Base-by-base conservation (phyloP, 1,140 invertebrate genomes). In the Coelopa frigida region DNA sequence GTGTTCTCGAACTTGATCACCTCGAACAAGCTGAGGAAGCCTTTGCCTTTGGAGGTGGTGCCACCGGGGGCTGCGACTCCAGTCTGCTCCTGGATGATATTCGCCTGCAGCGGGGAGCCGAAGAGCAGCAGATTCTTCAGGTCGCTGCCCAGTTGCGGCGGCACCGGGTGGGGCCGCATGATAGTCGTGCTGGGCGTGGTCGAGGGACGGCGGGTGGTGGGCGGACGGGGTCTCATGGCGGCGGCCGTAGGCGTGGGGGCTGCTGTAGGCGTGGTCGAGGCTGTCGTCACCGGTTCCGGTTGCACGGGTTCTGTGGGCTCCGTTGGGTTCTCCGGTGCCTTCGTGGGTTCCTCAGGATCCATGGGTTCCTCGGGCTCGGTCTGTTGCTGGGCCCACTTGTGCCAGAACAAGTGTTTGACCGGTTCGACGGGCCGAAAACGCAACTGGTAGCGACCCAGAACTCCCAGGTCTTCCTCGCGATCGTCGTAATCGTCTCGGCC, bases 1-100 rank as follows among this genome's bases (percentile, higher is more conserved):
- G 73, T 75, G 56, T 86, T 84, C 14, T 78, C 72, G 59, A 87
- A 85, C 45, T 80, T 74, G 18, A 87, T 75, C n/a, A 86, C 73
- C 40, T 83, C 78, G 56, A 88, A 85, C 1, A 88, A 65, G 56
- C 78, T 81, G 29, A 85, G 71, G 56, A 86, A 74, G 14, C 75
- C 71, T 40, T 74, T 73, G 55, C 59, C 56, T 14, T 44, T 52
- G 2, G 24, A 27, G 22, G 38, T 45, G 44, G 55, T 65, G 5
- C 50, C 29, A n/a, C 56, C 56, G 29, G 56, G 49, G 15, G 55
- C 55, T 21, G 59, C 59, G 39, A 42, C 52, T 2, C 33, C 5
- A 17, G 52, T 48, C n/a, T 58, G 48, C 40, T 61, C 61, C 17
- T 59, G 49, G 43, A 66, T 59, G 1, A 67, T 45, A 52, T 66